A percentile compares a stretch with the other conserved stretches of the same genome.
Evolutionary conservation across 2,113 vertebrate species (phyloP).

Genomic region (Poeciliopsis prolifica): DNA sequence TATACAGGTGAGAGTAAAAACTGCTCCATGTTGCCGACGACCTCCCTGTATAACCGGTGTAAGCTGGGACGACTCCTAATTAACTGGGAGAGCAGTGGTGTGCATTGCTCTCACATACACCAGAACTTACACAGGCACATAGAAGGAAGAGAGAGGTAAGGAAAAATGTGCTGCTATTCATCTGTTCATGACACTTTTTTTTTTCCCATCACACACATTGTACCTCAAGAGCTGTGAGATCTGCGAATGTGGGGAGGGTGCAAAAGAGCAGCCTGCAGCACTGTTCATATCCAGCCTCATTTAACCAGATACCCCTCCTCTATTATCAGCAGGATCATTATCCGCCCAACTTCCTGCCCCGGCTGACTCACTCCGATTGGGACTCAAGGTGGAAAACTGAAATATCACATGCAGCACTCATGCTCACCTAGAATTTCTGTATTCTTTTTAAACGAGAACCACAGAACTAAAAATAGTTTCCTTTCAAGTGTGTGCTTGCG

Average conservation of each 20-base stretch:
- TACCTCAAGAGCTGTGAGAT: slow-evolving; percentile 22
- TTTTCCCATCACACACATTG: slow-evolving; percentile 23
- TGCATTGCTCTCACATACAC: slow-evolving; percentile 19
- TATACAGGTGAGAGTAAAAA: slow-evolving; percentile 31
- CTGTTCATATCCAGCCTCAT: slow-evolving; percentile 62
- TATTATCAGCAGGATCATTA: slow-evolving; percentile 70
- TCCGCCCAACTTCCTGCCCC: slow-evolving; percentile 49
- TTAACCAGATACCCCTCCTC: slow-evolving; percentile 65
- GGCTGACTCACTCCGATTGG: slow-evolving; percentile 30
- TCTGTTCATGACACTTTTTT: slow-evolving; percentile 24
- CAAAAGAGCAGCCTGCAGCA: slow-evolving; percentile 67
- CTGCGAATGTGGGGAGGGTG: slow-evolving; percentile 37
- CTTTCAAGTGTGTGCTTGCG: background rate
- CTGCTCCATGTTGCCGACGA: background rate
- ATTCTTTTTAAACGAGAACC: slow-evolving; percentile 6
- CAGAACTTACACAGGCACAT: slow-evolving; percentile 1
- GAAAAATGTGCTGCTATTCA: slow-evolving; percentile 14
- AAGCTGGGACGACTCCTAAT: slow-evolving; percentile 49
- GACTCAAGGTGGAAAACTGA: slow-evolving; percentile 45
- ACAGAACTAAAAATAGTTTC: slow-evolving; percentile 26
- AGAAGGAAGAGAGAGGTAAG: slow-evolving; percentile 5
- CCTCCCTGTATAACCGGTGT: slow-evolving; percentile 14
- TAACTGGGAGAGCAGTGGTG: slow-evolving; percentile 30
- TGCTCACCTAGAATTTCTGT: slow-evolving; percentile 2
- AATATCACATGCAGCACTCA: slow-evolving; percentile 27